These are phyloP conservation scores for Stratiomys singularior DNA, from an alignment of 2,888 invertebrate species.

Conservation along the genomic window DNA sequence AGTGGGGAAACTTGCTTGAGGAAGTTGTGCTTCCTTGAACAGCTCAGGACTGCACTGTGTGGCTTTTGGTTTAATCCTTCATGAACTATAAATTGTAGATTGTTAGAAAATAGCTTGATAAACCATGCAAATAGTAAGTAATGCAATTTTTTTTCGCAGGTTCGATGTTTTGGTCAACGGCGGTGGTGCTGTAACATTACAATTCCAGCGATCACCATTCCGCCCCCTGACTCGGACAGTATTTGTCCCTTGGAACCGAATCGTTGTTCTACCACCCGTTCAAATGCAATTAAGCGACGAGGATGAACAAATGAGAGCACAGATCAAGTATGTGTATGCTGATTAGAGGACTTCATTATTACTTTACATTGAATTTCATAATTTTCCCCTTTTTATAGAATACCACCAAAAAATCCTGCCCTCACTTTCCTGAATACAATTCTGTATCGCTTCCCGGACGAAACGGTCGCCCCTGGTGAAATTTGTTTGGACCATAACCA, in stretches of 20 bases:
- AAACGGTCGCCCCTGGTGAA: conserved; percentile 67
- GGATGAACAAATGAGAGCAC: conserved; percentile 65
- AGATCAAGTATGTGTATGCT: conserved; percentile 61
- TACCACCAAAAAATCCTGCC: conserved; percentile 64
- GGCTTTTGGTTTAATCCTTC: too few species aligned
- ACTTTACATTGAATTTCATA: neutral
- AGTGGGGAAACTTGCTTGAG: too few species aligned
- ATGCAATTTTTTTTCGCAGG: conserved; percentile 71
- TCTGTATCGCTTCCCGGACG: conserved; percentile 64
- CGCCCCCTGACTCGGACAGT: conserved; percentile 87
- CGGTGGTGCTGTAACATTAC: conserved; percentile 95
- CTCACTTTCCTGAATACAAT: conserved; percentile 65
- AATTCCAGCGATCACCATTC: conserved; percentile 96
- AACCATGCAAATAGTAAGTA: too few species aligned
- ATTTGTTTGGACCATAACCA: conserved; percentile 89
- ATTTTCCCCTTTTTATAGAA: conserved; percentile 55
- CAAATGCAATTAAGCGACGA: conserved; percentile 87
- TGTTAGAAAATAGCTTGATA: too few species aligned
- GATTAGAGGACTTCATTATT: neutral
- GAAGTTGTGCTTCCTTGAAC: too few species aligned
- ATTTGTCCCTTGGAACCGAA: conserved; percentile 96
- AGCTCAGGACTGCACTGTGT: too few species aligned
- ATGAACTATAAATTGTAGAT: too few species aligned
- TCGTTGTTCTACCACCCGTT: conserved; percentile 90
- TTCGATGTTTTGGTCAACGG: conserved; percentile 99